Evolutionary conservation across 2,113 vertebrate species (phyloP).

Genomic region (Galbula dea): DNA sequence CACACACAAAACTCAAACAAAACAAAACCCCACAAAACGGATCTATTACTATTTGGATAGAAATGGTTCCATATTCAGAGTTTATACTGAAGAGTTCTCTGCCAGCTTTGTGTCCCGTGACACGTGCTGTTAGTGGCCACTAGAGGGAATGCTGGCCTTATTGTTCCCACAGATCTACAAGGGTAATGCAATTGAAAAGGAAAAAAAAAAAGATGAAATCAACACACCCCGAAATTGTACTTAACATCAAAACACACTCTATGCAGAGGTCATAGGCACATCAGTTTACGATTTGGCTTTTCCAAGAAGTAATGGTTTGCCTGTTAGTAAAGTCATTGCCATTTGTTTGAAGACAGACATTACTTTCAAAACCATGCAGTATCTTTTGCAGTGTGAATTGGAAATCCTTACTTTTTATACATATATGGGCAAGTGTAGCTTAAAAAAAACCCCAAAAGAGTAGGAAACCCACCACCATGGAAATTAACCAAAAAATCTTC

Average conservation of each 20-base stretch:
- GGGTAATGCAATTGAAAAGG: background rate
- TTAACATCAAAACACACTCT: background rate
- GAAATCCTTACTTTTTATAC: background rate
- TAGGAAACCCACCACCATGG: background rate
- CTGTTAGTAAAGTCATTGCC: background rate
- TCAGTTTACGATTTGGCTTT: background rate
- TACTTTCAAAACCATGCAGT: background rate
- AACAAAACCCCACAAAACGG: too few species aligned
- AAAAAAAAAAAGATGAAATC: background rate
- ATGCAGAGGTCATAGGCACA: too few species aligned
- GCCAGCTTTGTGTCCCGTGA: background rate
- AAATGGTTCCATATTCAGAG: background rate
- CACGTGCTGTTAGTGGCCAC: background rate
- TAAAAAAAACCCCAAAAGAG: background rate
- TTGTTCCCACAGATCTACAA: background rate
- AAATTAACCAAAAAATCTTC: background rate
- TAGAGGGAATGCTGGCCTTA: conserved; percentile 9
- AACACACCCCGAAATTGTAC: rapidly evolving
- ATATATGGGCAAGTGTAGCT: background rate
- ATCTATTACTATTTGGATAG: background rate
- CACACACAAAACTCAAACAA: too few species aligned
- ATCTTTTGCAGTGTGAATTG: background rate
- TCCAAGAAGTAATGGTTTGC: background rate
- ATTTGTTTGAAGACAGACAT: background rate
- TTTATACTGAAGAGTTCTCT: too few species aligned